phyloP scores from a whole-genome alignment of 2,113 vertebrate genomes.

The Rana temporaria region DNA sequence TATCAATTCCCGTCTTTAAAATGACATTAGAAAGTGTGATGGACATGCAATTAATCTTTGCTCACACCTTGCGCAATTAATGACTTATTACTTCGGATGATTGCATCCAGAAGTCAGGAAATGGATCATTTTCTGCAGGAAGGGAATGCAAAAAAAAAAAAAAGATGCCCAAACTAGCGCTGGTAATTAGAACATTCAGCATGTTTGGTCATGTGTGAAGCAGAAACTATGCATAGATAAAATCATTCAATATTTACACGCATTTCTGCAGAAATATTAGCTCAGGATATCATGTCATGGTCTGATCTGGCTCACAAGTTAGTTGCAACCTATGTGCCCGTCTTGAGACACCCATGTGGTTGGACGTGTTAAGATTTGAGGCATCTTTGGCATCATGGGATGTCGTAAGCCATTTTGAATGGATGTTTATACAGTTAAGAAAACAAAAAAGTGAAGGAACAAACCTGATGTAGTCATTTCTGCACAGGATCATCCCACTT shows the following conservation, averaged over 20 bases:
- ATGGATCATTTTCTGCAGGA: conserved; percentile 36
- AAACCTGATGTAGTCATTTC: conserved; percentile 99
- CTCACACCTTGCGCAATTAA: conserved; percentile 44
- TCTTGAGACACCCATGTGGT: neutral
- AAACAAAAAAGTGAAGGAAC: conserved; percentile 28
- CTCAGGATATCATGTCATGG: neutral
- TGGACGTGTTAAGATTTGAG: too few species aligned
- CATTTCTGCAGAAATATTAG: neutral
- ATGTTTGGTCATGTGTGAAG: conserved; percentile 21
- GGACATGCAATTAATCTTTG: conserved; percentile 35
- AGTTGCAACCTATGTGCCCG: neutral
- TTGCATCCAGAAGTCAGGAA: conserved; percentile 44
- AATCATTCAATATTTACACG: conserved; percentile 14
- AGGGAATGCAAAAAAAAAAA: conserved; percentile 4
- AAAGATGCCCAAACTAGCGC: conserved; percentile 37
- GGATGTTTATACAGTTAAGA: neutral
- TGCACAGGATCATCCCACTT: conserved; percentile 98
- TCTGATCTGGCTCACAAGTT: neutral
- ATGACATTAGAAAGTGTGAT: conserved; percentile 60
- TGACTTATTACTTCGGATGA: conserved; percentile 39
- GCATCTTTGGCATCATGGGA: neutral
- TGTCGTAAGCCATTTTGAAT: neutral
- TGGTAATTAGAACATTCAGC: conserved; percentile 34
- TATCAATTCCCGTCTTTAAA: conserved; percentile 76
- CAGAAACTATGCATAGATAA: conserved; percentile 13